Percentiles rank a stretch among this genome's conserved stretches.
These are phyloP conservation scores for Gerris buenoi DNA, from an alignment of 1,140 invertebrate genomes.

Conservation along the genomic window DNA sequence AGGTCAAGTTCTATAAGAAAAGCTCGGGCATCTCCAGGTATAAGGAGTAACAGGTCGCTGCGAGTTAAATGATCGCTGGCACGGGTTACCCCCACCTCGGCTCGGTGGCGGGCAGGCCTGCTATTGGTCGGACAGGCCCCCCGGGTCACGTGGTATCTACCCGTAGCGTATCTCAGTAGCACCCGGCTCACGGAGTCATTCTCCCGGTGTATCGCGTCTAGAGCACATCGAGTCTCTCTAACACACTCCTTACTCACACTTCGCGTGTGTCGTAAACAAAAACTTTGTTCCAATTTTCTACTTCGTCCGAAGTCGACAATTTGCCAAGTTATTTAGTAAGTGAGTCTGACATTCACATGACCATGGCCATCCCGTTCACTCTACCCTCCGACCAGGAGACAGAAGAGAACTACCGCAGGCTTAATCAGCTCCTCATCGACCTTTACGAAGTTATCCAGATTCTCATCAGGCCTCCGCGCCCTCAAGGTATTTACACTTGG, in stretches of 20 bases:
- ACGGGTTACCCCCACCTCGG: neutral
- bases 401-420: conserved; percentile 18
- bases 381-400: conserved; percentile 28
- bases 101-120: neutral
- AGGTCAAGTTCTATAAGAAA: neutral
- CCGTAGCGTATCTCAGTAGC: neutral
- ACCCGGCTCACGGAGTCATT: neutral
- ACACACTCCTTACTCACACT: neutral
- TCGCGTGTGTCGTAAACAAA: neutral
- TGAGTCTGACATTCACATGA: neutral
- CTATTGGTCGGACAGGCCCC: neutral
- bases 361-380: conserved; percentile 32
- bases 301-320: too few species aligned
- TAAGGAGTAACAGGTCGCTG: neutral
- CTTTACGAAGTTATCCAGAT: conserved; percentile 23
- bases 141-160: neutral
- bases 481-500: neutral
- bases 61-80: neutral
- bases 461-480: conserved; percentile 9
- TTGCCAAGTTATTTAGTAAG: neutral
- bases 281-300: neutral
- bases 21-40: neutral
- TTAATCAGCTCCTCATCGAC: conserved; percentile 24
- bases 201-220: neutral
- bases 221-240: neutral